A percentile compares a stretch with the other conserved stretches of the same genome.
phyloP scores from a whole-genome alignment of 2,113 vertebrate species.

The Ceyx margarethae region DNA sequence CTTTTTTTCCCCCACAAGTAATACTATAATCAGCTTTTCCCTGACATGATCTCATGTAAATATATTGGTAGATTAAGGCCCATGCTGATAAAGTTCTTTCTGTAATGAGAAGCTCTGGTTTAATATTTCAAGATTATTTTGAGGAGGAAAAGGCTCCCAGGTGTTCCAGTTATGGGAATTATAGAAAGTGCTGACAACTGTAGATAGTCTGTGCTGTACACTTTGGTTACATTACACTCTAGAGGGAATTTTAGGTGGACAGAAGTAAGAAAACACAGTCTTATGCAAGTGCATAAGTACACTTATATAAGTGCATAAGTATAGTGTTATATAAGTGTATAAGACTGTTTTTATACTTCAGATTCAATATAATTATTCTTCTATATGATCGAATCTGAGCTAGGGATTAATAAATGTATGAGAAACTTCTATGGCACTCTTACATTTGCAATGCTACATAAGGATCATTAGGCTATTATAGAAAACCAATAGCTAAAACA shows the following conservation, averaged over 20 bases:
- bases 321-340: not conserved
- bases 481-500: not conserved
- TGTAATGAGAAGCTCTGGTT: not conserved
- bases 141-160: not conserved
- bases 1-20: not conserved
- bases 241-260: not conserved
- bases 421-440: not conserved
- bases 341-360: not conserved
- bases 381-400: not conserved
- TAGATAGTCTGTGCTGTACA: not conserved
- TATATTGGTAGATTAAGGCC: not conserved
- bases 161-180: not conserved
- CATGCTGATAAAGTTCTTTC: not conserved
- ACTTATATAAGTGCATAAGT: not conserved
- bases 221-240: not conserved
- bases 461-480: not conserved
- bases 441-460: not conserved
- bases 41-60: not conserved
- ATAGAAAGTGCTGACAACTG: not conserved
- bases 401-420: not conserved
- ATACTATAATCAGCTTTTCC: not conserved
- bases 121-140: not conserved
- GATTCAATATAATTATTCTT: not conserved
- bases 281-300: not conserved
- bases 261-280: not conserved